Evolutionary conservation across 2,797 vertebrate genomes (phyloP), one percentile per base, ranked within the genome.

Genomic region (Pagetopsis macropterus): DNA sequence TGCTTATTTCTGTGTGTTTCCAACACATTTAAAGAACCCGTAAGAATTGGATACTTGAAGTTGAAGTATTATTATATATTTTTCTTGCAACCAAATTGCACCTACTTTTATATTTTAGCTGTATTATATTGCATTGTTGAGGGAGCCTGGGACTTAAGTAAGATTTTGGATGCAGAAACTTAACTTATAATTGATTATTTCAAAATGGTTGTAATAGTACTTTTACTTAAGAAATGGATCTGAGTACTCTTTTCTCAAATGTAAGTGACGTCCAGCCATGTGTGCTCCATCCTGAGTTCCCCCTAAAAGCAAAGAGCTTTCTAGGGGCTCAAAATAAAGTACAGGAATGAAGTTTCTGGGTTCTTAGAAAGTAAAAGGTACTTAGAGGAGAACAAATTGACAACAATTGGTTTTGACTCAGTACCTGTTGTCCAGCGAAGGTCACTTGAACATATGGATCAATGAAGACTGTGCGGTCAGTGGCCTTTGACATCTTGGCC

Each of bases 341-440:
- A 40, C 16, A 33, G 60, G 10, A n/a, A 33, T 16, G 19, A 45
- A 43, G 9, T 54, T 46, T 21, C 4, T 21, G 0, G 48, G 54
- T 49, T 49, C 17, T 13, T 51, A 27, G 23, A 27, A 27, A 27
- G 23, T 9, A 43, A 49, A 43, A 11, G 19, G 3, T 33, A 61
- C 41, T 60, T 44, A 21, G 14, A 50, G 27, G 27, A 27, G 27
- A 27, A 27, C 4, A 9, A 37, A 37, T 37, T 1, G 37, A 37
- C 8, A 37, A 9, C 33, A 37, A 37, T 37, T 45, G 40, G 1
- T 21, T 15, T 17, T 12, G 23, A 65, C 27, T 27, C 15, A 23
- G 9, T 86, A 98, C 97, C 96, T 96, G 95, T 73, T 98, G 98
- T 51, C 96, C 97, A 45, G 96, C 94, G 58, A 99, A 99, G 1